Percentiles rank a stretch among this genome's conserved stretches.
Evolutionary conservation across 1,140 invertebrate species (phyloP).

Genomic region (Watersipora subatra): DNA sequence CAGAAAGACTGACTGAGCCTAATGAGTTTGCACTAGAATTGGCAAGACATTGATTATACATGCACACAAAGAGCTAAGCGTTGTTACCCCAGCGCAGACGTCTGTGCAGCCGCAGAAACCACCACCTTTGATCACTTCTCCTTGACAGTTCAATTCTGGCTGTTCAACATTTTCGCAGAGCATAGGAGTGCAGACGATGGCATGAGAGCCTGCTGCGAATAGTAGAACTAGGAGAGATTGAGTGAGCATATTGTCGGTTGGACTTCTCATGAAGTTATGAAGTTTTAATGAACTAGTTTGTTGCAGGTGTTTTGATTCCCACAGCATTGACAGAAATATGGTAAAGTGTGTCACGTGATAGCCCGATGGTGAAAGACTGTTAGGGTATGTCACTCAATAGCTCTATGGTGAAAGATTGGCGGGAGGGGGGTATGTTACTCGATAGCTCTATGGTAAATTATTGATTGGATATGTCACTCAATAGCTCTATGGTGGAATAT

Average conservation of each 20-base stretch:
- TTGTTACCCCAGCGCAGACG: conserved; percentile 17
- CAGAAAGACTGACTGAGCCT: neutral
- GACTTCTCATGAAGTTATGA: too few species aligned
- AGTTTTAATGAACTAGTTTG: too few species aligned
- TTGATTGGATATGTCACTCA: too few species aligned
- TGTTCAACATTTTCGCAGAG: conserved; percentile 14
- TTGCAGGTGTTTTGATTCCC: neutral
- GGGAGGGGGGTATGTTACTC: too few species aligned
- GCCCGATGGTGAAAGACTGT: neutral
- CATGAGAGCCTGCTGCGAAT: neutral
- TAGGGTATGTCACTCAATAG: neutral
- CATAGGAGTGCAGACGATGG: conserved; percentile 15
- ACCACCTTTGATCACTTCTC: conserved; percentile 15
- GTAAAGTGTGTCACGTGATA: neutral
- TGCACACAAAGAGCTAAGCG: neutral
- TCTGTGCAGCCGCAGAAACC: conserved; percentile 20
- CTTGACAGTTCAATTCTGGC: conserved; percentile 11
- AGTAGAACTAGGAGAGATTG: neutral
- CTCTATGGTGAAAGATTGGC: neutral
- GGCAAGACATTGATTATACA: neutral
- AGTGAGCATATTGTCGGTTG: neutral
- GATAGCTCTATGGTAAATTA: too few species aligned
- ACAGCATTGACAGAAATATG: neutral
- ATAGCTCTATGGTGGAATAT: too few species aligned
- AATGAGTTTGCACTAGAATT: neutral